A percentile compares a stretch with the other conserved stretches of the same genome.
These are phyloP conservation scores for Aplysina aerophoba DNA, from an alignment of 37 sponge, comb jelly and placozoan genomes.

Conservation along the genomic window DNA sequence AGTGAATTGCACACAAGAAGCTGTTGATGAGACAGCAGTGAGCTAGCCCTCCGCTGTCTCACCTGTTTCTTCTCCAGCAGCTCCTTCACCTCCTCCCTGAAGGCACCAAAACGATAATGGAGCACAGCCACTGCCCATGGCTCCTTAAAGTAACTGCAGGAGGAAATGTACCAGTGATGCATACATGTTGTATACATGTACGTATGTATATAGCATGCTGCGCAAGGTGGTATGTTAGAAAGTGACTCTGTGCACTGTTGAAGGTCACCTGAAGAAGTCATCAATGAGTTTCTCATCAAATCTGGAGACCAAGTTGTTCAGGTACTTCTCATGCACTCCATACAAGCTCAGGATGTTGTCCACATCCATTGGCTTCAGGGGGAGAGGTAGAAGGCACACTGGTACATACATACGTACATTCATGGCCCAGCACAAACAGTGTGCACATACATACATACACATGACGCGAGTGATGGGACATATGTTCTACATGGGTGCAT, in stretches of 20 bases:
- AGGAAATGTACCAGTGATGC: background rate
- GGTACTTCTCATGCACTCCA: slow-evolving; percentile 91
- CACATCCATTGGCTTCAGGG: slow-evolving; percentile 55
- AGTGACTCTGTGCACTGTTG: background rate
- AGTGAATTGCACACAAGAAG: too few species aligned
- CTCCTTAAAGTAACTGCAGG: slow-evolving; percentile 77
- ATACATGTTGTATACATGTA: background rate
- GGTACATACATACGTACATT: too few species aligned
- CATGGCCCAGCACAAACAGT: too few species aligned
- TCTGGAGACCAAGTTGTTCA: slow-evolving; percentile 82
- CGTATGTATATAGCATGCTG: background rate
- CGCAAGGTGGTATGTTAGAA: background rate
- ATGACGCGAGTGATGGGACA: too few species aligned
- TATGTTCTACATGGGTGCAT: too few species aligned
- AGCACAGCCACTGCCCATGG: slow-evolving; percentile 88
- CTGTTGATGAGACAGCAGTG: too few species aligned
- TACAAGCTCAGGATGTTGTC: slow-evolving; percentile 83
- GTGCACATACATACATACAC: too few species aligned
- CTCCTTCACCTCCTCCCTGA: slow-evolving; percentile 83
- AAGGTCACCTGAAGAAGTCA: slow-evolving; percentile 61
- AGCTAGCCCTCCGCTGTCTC: too few species aligned
- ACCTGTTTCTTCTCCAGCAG: slow-evolving; percentile 38
- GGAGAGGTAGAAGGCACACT: background rate
- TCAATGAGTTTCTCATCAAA: slow-evolving; percentile 60
- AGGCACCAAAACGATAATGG: slow-evolving; percentile 91